Conservation (phyloP, 2,797 vertebrate species). For the Artibeus lituratus region DNA sequence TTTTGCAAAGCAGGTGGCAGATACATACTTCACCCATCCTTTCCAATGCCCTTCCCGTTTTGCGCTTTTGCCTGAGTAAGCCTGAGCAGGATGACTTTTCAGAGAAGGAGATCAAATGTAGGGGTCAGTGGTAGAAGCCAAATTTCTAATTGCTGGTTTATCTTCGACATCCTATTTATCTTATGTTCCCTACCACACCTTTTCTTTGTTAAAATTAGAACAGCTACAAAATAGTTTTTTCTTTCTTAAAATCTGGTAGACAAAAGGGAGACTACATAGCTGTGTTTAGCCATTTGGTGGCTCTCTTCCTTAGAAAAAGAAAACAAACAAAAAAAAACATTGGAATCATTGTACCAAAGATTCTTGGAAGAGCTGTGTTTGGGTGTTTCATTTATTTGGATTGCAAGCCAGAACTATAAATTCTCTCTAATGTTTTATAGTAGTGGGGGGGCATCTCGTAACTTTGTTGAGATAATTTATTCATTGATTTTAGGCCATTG, state of each 20-base stretch:
- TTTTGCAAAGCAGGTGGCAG: not conserved
- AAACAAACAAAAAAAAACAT: not conserved
- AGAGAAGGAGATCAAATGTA: not conserved
- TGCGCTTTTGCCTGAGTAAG: not conserved
- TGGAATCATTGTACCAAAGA: not conserved
- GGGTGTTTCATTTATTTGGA: not conserved
- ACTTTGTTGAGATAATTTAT: not conserved
- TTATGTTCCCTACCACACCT: not conserved
- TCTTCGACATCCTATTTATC: not conserved
- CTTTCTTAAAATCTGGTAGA: not conserved
- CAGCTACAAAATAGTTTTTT: not conserved
- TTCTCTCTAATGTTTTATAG: not conserved
- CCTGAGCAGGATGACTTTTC: not conserved
- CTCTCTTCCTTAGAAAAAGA: slow-evolving; percentile 3
- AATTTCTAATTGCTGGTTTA: not conserved
- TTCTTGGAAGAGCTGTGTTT: slow-evolving; percentile 3
- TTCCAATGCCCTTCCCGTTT: not conserved
- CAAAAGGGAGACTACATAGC: not conserved
- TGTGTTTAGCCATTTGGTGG: not conserved
- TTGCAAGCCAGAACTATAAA: not conserved
- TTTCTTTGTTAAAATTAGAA: slow-evolving; percentile 1
- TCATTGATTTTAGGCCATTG: not conserved
- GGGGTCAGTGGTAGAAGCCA: not conserved
- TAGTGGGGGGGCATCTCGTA: not conserved
- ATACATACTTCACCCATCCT: not conserved